phyloP scores from a whole-genome alignment of 2,797 vertebrate genomes.

The Phaenicophaeus curvirostris region DNA sequence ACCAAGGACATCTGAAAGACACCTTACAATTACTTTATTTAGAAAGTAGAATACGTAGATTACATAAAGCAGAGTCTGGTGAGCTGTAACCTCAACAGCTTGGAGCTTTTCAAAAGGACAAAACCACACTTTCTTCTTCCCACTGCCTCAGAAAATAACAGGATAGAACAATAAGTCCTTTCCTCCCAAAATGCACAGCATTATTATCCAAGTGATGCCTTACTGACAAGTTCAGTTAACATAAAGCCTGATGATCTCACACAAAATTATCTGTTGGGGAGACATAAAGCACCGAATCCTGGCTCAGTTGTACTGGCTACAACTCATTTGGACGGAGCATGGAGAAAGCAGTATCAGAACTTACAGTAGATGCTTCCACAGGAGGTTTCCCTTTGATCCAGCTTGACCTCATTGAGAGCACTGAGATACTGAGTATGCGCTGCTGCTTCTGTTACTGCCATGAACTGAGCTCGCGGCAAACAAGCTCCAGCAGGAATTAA shows the following conservation, averaged over 20 bases:
- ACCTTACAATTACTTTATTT: conserved; percentile 15
- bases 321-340: not conserved
- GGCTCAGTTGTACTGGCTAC: not conserved
- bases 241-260: not conserved
- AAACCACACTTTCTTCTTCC: not conserved
- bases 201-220: not conserved
- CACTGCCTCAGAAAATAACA: not conserved
- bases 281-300: not conserved
- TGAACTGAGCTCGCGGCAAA: not conserved
- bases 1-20: conserved; percentile 2
- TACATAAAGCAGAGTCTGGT: conserved; percentile 41
- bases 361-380: conserved; percentile 72
- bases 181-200: not conserved
- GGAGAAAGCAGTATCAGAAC: conserved; percentile 32
- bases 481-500: conserved; percentile 18
- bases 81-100: conserved; percentile 32
- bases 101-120: conserved; percentile 17
- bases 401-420: conserved; percentile 81
- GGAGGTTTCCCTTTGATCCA: conserved; percentile 76
- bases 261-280: not conserved
- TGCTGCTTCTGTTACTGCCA: conserved; percentile 40
- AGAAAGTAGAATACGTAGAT: conserved; percentile 6
- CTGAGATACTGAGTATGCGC: not conserved
- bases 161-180: not conserved
- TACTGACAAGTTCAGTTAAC: conserved; percentile 9